A percentile compares a stretch with the other conserved stretches of the same genome.
phyloP scores from a whole-genome alignment of 2,797 vertebrate species.

The Manis javanica region DNA sequence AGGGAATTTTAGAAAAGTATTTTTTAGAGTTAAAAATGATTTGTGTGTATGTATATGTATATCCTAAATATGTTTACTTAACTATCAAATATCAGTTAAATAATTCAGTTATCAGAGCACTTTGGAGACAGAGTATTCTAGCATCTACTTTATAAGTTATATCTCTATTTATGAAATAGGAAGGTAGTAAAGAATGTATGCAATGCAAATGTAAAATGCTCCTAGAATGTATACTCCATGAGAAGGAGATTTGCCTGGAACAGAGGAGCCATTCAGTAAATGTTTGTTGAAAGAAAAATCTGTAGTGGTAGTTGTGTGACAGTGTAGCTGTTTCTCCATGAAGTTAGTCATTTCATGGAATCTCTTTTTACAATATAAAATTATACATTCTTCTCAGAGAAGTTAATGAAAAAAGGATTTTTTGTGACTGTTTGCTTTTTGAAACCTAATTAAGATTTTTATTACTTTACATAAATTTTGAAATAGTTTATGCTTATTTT shows the following conservation, averaged over 20 bases:
- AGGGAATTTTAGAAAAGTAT: background rate
- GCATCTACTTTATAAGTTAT: background rate
- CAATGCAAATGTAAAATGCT: background rate
- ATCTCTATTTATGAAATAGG: background rate
- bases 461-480: background rate
- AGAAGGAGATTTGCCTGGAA: background rate
- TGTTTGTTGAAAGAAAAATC: background rate
- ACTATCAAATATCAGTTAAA: slow-evolving; percentile 8
- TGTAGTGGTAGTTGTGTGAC: background rate
- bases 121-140: background rate
- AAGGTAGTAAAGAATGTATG: background rate
- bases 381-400: slow-evolving; percentile 45
- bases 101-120: slow-evolving; percentile 2
- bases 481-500: background rate
- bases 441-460: slow-evolving; percentile 45
- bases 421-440: background rate
- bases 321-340: background rate
- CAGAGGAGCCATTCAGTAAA: background rate
- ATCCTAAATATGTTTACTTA: background rate
- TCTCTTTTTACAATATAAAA: slow-evolving; percentile 7
- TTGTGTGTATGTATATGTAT: background rate
- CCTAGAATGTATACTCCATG: background rate
- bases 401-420: background rate
- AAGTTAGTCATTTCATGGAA: background rate
- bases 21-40: slow-evolving; percentile 47